Percentiles rank a stretch among this genome's conserved stretches.
phyloP scores from a whole-genome alignment of 2,888 invertebrate genomes.

The Scaptomyza polygonia region DNA sequence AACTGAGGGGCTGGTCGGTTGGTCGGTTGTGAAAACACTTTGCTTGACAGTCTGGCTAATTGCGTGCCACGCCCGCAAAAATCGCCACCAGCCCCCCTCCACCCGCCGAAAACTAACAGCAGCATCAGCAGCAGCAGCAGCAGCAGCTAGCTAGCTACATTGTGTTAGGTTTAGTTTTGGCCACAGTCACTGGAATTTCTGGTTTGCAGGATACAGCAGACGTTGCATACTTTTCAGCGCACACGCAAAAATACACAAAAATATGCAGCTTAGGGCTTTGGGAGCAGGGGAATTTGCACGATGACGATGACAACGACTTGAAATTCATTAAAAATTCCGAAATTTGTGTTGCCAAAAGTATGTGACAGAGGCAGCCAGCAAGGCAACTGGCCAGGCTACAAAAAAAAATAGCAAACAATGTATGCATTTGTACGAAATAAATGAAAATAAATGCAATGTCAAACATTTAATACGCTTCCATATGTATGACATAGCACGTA shows the following conservation, averaged over 20 bases:
- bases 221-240: constrained; percentile 56
- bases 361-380: constrained; percentile 33
- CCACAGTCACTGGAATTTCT: constrained; percentile 40
- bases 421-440: background rate
- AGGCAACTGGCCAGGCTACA: constrained; percentile 13
- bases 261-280: constrained; percentile 45
- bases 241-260: constrained; percentile 53
- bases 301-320: constrained; percentile 62
- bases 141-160: constrained; percentile 29
- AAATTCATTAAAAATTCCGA: constrained; percentile 72
- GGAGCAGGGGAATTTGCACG: constrained; percentile 43
- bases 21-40: constrained; percentile 58
- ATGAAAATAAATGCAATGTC: constrained; percentile 2
- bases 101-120: background rate
- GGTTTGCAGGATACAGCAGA: constrained; percentile 27
- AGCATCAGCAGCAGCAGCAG: constrained; percentile 2
- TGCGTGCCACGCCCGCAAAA: constrained; percentile 63
- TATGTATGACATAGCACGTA: background rate
- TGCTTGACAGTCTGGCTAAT: constrained; percentile 74
- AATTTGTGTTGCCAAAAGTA: constrained; percentile 61
- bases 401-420: constrained; percentile 30
- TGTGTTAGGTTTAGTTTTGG: constrained; percentile 26
- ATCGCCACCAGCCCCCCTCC: background rate
- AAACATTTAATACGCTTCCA: constrained; percentile 9
- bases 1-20: constrained; percentile 8